Evolutionary conservation across 2,797 vertebrate species (phyloP).

Genomic region (Chelon auratus): DNA sequence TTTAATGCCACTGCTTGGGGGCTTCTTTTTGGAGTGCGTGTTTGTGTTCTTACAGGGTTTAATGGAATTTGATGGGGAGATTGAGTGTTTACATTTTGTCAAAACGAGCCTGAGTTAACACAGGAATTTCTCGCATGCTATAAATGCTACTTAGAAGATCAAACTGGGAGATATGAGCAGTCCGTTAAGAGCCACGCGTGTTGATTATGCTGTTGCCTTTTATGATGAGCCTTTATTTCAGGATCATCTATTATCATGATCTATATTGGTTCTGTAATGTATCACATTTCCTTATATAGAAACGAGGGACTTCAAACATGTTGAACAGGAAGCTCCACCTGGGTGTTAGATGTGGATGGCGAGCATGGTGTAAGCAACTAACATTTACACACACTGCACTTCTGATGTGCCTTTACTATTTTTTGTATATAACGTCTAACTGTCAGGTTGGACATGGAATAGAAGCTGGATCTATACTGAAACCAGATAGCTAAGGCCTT

Average conservation of each 20-base stretch:
- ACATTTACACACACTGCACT: conserved; percentile 21
- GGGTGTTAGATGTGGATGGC: conserved; percentile 5
- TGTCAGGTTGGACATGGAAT: conserved; percentile 1
- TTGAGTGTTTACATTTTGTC: conserved; percentile 73
- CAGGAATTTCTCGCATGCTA: conserved; percentile 31
- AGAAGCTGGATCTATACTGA: conserved; percentile 15
- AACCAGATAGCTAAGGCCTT: conserved; percentile 23
- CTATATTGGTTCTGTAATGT: background rate
- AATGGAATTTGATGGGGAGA: conserved; percentile 71
- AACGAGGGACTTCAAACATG: conserved; percentile 2
- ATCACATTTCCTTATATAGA: conserved; percentile 20
- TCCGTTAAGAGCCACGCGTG: conserved; percentile 38
- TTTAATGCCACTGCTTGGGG: conserved; percentile 76
- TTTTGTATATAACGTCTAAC: background rate
- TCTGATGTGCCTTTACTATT: background rate
- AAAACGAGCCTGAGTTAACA: conserved; percentile 61
- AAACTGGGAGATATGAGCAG: conserved; percentile 8
- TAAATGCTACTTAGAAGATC: conserved; percentile 29
- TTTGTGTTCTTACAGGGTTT: conserved; percentile 68
- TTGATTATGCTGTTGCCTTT: conserved; percentile 12
- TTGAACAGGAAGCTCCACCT: background rate
- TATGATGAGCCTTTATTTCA: background rate
- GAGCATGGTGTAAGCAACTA: conserved; percentile 25
- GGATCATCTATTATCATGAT: background rate
- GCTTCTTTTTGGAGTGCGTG: conserved; percentile 64